Evolutionary conservation across 2,888 invertebrate species (phyloP), one percentile per base, ranked within the genome.

Genomic region (Caprella mutica): DNA sequence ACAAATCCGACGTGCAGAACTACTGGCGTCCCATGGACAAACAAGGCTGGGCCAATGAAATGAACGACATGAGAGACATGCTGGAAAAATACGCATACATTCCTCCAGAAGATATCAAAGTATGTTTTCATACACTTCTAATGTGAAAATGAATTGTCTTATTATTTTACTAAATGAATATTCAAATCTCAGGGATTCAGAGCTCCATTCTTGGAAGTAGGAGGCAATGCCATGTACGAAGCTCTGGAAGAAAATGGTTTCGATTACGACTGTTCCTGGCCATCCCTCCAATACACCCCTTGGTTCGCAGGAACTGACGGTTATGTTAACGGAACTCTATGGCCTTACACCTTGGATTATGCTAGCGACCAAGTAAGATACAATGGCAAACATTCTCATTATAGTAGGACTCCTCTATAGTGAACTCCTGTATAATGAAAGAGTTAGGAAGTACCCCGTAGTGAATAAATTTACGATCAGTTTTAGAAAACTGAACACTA

Each of bases 281-380:
- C 80, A 0, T 78, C 81, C 0, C 70, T 71, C 21, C 38, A 38
- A 38, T 60, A 56, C 43, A 56, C 56, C 9, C 48, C 48, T 38
- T 60, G 59, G 56, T 53, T n/a, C 6, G 24, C 23, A 29, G 19
- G 19, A 33, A 4, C 8, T n/a, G 24, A 38, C 24, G 51, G 24
- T n/a, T 17, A 5, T 5, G 27, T 40, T 23, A 76, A 76, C 27
- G 77, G 77, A 19, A 56, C 56, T 17, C 69, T 81, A 1, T 84
- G 81, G 79, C 85, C 85, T 0, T 85, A 84, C 70, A 83, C 83
- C 1, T 69, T 83, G 55, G 80, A 85, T 68, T 81, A 78, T 65
- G 69, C 70, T 1, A 76, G 77, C 0, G 75, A 48, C 26, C 70
- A 70, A 65, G 70, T 69, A 19, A 66, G 67, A 30, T 44, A 21